Conservation (phyloP, 30 jellyfish, hydroid and myxozoan species). For the Rhopilema esculentum region DNA sequence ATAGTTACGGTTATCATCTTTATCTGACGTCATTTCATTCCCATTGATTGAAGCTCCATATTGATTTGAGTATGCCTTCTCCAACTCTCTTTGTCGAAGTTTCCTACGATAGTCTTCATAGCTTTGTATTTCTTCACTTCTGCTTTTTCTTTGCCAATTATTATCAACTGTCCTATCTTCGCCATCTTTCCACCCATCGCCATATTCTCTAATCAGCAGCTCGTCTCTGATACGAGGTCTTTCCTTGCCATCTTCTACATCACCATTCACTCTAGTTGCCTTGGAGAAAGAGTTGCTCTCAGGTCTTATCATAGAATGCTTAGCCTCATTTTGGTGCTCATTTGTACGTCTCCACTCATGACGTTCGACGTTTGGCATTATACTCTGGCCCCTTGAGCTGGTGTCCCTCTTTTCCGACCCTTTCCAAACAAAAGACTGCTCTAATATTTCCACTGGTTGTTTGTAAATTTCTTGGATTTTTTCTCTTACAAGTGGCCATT, state of each 20-base stretch:
- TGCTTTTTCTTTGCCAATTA: conserved; percentile 53
- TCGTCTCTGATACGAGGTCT: neutral
- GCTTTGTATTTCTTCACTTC: conserved; percentile 44
- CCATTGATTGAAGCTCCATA: neutral
- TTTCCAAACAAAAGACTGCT: conserved; percentile 12
- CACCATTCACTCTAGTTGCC: neutral
- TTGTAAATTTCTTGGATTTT: conserved; percentile 53
- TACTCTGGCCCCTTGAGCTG: no score
- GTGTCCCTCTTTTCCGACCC: neutral
- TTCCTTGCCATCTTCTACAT: neutral
- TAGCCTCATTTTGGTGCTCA: neutral
- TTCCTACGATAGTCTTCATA: conserved; percentile 53
- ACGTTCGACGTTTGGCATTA: no score
- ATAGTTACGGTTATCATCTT: neutral
- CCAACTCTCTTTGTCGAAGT: conserved; percentile 43
- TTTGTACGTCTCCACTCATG: neutral
- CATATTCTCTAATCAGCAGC: neutral
- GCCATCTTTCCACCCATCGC: neutral
- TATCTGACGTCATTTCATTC: neutral
- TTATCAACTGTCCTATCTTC: conserved; percentile 3
- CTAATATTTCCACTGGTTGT: conserved; percentile 64
- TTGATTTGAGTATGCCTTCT: conserved; percentile 2
- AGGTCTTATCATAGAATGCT: neutral
- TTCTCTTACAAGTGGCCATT: conserved; percentile 71
- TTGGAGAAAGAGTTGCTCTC: no score